Conservation (phyloP, 2,113 vertebrate genomes). For the Thamnaconus septentrionalis region DNA sequence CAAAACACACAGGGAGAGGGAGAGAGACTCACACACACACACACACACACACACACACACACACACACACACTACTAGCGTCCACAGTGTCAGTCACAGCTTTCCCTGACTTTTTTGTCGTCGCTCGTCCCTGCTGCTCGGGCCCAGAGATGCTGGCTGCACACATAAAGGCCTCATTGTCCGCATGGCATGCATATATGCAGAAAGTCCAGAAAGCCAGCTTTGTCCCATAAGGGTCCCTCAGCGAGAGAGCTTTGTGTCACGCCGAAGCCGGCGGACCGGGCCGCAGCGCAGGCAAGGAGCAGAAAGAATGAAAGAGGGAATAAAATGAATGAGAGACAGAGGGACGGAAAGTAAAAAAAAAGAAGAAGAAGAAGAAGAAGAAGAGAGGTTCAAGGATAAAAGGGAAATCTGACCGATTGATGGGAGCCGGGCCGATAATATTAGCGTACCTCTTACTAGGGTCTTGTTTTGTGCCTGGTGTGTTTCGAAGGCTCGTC, state of each 20-base stretch:
- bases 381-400: constrained; percentile 2
- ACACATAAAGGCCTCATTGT: constrained; percentile 78
- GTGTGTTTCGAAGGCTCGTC: constrained; percentile 15
- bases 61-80: constrained; percentile 5
- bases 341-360: constrained; percentile 13
- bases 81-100: constrained; percentile 62
- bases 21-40: constrained; percentile 1
- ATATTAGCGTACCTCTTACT: too few species aligned
- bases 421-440: too few species aligned
- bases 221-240: constrained; percentile 76
- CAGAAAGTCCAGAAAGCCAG: constrained; percentile 75
- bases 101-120: constrained; percentile 46
- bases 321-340: not conserved
- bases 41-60: not conserved
- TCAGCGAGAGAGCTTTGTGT: constrained; percentile 70
- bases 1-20: not conserved
- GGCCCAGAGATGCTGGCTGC: constrained; percentile 58
- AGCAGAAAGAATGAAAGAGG: constrained; percentile 12
- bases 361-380: not conserved
- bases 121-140: constrained; percentile 48
- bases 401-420: constrained; percentile 4
- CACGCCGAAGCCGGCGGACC: constrained; percentile 53
- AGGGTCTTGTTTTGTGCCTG: not conserved
- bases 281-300: constrained; percentile 10
- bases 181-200: constrained; percentile 74